Base-by-base conservation (phyloP, 2,113 vertebrate genomes). In the Lota lota region DNA sequence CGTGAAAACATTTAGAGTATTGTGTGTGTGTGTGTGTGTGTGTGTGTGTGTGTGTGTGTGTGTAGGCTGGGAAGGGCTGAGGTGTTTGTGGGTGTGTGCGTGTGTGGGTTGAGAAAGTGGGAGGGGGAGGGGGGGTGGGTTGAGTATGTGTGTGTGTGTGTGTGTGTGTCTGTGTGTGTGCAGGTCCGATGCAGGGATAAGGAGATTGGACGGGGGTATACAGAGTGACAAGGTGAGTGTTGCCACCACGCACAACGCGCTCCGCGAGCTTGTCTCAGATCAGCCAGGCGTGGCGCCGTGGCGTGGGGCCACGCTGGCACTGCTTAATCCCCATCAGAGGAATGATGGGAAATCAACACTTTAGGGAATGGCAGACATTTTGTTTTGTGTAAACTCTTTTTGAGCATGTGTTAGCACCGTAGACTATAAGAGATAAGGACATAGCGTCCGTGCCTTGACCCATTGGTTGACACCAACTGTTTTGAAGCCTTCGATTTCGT, bases 1-100 rank as follows among this genome's bases (percentile, higher is more conserved):
- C 83, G 85, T 86, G 85, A 84, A 84, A 83, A 86, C 68, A 80
- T 47, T 73, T 70, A 84, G 79, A 76, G 79, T 68, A 6, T 36
- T 50, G 51, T 15, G 58, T 51, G 67, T 54, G 67, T 58, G 54
- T 57, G 63, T 20, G n/a, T 47, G 68, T 72, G 72, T 54, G 67
- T 60, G 33, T 67, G 8, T 65, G 64, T 59, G 63, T 66, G n/a
- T 64, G 66, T 70, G 76, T 64, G 68, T 64, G 69, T 22, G 68
- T 22, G 70, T 59, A 61, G 1, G 12, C 1, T 28, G 22, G 12
- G 21, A 4, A 22, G 21, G 3, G 28, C 28, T 28, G 24, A 28
- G 24, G 33, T 67, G 8, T 65, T 20, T 59, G 63, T 66, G n/a
- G 62, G 66, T 70, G 76, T 64, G 68, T 64, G 69, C 21, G 68